phyloP scores from a whole-genome alignment of 2,888 invertebrate genomes.

The Microctonus hyperodae region DNA sequence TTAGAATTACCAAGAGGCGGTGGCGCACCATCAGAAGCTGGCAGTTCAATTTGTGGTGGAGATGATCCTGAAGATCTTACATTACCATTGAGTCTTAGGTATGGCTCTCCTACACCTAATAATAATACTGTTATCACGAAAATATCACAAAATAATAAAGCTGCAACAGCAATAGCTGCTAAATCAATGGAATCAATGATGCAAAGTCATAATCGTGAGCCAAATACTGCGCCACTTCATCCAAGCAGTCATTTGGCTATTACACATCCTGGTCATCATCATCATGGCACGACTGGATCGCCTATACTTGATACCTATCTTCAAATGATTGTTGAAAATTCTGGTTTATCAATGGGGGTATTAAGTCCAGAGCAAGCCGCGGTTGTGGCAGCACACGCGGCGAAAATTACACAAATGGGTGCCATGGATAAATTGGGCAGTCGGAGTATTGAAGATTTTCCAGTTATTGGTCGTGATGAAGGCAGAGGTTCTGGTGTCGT shows the following conservation, averaged over 20 bases:
- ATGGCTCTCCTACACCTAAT: conserved; percentile 72
- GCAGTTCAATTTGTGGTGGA: conserved; percentile 78
- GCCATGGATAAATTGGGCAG: conserved; percentile 66
- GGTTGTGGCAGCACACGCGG: conserved; percentile 73
- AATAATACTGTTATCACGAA: conserved; percentile 64
- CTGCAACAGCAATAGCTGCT: conserved; percentile 69
- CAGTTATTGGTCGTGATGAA: conserved; percentile 58
- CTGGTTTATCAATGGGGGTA: conserved; percentile 71
- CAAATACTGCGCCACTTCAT: conserved; percentile 70
- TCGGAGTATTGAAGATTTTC: conserved; percentile 56
- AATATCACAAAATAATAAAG: conserved; percentile 44
- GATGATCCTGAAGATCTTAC: conserved; percentile 87
- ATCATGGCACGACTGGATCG: conserved; percentile 66
- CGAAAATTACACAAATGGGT: conserved; percentile 80
- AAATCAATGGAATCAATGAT: conserved; percentile 72
- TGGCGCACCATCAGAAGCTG: conserved; percentile 74
- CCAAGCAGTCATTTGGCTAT: conserved; percentile 50
- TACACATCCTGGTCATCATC: conserved; percentile 39
- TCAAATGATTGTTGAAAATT: conserved; percentile 87
- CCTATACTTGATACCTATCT: conserved; percentile 87
- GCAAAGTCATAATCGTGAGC: conserved; percentile 71
- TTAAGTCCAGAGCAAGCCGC: conserved; percentile 73
- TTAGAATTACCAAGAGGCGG: conserved; percentile 77
- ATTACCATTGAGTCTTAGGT: conserved; percentile 68
- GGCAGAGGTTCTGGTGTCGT: conserved; percentile 50